Evolutionary conservation across 2,797 vertebrate species (phyloP).

Genomic region (Sphenodon punctatus): DNA sequence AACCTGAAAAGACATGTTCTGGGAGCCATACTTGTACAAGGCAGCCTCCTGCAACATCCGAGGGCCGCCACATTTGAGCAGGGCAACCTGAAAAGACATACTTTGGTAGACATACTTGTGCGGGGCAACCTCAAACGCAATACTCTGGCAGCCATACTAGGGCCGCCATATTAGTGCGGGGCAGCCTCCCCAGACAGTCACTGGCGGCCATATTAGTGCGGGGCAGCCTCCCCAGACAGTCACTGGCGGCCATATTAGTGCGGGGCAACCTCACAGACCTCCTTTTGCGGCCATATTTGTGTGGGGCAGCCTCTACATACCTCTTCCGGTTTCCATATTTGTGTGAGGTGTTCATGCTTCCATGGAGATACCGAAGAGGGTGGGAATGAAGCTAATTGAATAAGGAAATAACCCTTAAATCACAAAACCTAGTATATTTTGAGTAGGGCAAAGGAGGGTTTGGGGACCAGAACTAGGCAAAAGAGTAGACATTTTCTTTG

Average conservation of each 20-base stretch:
- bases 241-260: not conserved
- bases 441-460: too few species aligned
- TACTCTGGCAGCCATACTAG: too few species aligned
- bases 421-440: too few species aligned
- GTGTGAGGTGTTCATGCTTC: too few species aligned
- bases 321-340: too few species aligned
- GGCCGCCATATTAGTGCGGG: constrained; percentile 46
- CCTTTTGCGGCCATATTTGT: too few species aligned
- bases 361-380: too few species aligned
- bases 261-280: not conserved
- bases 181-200: constrained; percentile 1
- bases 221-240: not conserved
- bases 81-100: not conserved
- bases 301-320: too few species aligned
- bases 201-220: not conserved
- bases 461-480: too few species aligned
- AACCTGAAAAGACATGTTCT: constrained; percentile 21
- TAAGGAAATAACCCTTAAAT: too few species aligned
- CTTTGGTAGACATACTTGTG: not conserved
- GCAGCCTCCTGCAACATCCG: not conserved
- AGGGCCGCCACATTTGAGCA: not conserved
- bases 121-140: not conserved
- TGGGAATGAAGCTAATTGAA: too few species aligned
- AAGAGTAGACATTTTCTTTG: too few species aligned
- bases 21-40: constrained; percentile 62